Evolutionary conservation across 2,888 invertebrate species (phyloP), one percentile per base, ranked within the genome.

Genomic region (Galerucella nymphaeae): DNA sequence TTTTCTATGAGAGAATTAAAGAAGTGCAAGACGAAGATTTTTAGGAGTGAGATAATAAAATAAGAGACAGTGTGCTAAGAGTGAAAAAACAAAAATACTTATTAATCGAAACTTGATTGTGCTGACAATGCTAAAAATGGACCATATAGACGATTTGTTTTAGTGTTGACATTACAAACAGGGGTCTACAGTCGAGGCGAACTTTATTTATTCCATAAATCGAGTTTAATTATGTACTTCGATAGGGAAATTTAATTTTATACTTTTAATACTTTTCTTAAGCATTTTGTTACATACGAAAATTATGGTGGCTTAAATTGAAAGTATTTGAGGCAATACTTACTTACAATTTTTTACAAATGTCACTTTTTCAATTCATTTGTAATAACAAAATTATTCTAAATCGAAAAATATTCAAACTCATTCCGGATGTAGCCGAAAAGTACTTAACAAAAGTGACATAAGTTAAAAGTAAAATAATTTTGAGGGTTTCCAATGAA

Each of bases 11-110:
- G 67, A 74, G 73, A 79, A 75, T 75, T 77, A 75, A 71, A 76
- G 64, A 80, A 80, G 80, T 82, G 81, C 80, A 80, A 81, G 77
- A 62, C 41, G 61, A 77, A 68, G 74, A 67, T 78, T 75, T 76
- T 74, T 73, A 75, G 73, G 79, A 79, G 78, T 71, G 75, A 75
- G 73, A 73, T 70, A 61, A 71, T 70, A 74, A 75, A 71, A 73
- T 70, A 58, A 71, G 70, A 57, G 66, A 72, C 69, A 70, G 73
- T 71, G 73, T 75, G 75, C 71, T 71, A 59, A 70, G 70, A 72
- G 74, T 74, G 73, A 67, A 50, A 67, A 50, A 66, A 70, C 70
- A 73, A 66, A 64, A 71, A 72, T 41, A 62, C 61, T 62, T 16
- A 59, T 66, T 67, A 70, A 68, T 58, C 71, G 71, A 72, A 59